phyloP scores from a whole-genome alignment of 2,797 vertebrate genomes.

The Eulemur albifrons region DNA sequence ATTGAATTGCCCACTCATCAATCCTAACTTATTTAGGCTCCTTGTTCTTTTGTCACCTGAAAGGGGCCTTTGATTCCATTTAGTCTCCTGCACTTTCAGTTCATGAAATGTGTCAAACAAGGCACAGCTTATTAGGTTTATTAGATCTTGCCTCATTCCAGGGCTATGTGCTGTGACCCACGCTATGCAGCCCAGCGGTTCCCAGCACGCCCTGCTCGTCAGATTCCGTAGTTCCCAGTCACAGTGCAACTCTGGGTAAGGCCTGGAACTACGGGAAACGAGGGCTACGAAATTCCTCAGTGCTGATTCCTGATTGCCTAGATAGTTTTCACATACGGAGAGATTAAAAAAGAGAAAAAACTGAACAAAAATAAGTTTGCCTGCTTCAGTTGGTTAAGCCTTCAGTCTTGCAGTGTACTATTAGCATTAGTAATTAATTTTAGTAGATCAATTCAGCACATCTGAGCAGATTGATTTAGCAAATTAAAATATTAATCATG shows the following conservation, averaged over 20 bases:
- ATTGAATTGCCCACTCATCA: slow-evolving; percentile 59
- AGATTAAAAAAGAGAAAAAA: neutral
- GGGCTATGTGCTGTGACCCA: neutral
- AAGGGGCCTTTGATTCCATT: slow-evolving; percentile 68
- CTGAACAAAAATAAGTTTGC: neutral
- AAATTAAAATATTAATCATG: slow-evolving; percentile 22
- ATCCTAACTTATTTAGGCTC: slow-evolving; percentile 62
- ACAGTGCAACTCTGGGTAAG: neutral
- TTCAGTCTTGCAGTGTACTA: neutral
- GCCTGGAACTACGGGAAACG: neutral
- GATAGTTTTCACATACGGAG: neutral
- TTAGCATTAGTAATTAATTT: neutral
- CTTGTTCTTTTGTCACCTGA: slow-evolving; percentile 62
- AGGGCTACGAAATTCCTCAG: accelerated
- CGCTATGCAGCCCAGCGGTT: neutral
- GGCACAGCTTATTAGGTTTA: neutral
- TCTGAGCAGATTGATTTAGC: neutral
- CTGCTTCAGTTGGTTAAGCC: neutral
- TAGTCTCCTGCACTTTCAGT: slow-evolving; percentile 25
- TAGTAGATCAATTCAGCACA: neutral
- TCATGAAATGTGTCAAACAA: slow-evolving; percentile 49
- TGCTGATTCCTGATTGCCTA: neutral
- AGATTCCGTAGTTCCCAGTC: neutral
- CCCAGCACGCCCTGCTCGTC: neutral
- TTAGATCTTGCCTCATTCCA: neutral